Evolutionary conservation across 2,797 vertebrate species (phyloP).

Genomic region (Manis pentadactyla): DNA sequence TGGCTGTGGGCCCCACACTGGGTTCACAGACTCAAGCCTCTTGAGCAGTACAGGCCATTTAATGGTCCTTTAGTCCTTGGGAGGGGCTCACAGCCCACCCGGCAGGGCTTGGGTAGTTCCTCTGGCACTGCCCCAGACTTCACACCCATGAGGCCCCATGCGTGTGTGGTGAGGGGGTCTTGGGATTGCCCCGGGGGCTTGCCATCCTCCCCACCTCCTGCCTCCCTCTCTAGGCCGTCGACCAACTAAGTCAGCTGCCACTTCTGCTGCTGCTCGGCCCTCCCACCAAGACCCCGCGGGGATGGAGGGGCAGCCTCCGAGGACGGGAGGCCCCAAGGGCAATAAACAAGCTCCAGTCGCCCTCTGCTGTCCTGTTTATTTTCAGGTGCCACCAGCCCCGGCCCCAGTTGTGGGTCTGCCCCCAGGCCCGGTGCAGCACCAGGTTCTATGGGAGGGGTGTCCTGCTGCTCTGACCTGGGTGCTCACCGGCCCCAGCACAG

Average conservation of each 20-base stretch:
- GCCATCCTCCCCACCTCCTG: neutral
- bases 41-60: neutral
- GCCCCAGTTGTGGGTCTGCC: too few species aligned
- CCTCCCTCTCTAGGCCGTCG: conserved; percentile 80
- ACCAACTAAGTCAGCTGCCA: conserved; percentile 83
- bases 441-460: too few species aligned
- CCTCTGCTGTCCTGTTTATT: neutral
- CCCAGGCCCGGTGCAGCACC: too few species aligned
- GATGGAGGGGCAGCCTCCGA: neutral
- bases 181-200: neutral
- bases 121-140: fast-evolving
- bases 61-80: neutral
- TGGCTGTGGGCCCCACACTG: neutral
- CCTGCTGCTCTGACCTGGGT: neutral
- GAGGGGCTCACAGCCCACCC: fast-evolving
- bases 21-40: neutral
- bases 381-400: too few species aligned
- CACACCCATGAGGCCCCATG: fast-evolving
- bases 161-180: neutral
- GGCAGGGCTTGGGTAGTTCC: neutral
- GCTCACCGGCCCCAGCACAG: fast-evolving
- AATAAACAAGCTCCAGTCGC: conserved; percentile 57
- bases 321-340: neutral
- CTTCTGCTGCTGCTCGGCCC: neutral
- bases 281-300: neutral